A percentile compares a stretch with the other conserved stretches of the same genome.
Evolutionary conservation across 2,888 invertebrate genomes (phyloP).

Genomic region (Mythimna albipuncta): DNA sequence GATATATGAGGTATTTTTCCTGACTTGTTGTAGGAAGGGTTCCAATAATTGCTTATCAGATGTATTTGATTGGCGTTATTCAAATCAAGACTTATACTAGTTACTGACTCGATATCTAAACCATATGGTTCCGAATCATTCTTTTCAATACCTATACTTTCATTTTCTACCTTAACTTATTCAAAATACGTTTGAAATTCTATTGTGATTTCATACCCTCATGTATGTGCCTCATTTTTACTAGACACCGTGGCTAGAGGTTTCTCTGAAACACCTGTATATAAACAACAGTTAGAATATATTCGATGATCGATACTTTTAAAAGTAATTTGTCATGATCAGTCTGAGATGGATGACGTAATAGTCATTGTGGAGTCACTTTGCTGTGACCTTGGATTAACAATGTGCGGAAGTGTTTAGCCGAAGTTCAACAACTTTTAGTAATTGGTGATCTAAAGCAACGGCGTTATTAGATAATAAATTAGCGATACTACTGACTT

Average conservation of each 20-base stretch:
- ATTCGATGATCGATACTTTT: conserved; percentile 48
- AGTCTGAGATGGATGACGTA: conserved; percentile 49
- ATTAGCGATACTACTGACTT: not conserved
- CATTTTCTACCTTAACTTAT: conserved; percentile 25
- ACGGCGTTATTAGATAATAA: conserved; percentile 8
- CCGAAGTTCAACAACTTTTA: conserved; percentile 41
- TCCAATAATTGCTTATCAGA: not conserved
- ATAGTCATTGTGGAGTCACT: conserved; percentile 47
- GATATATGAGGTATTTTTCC: conserved; percentile 27
- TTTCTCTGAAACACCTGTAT: conserved; percentile 55
- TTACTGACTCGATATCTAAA: conserved; percentile 20
- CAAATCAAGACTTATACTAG: conserved; percentile 24
- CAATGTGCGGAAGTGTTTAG: conserved; percentile 57
- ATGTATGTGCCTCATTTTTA: conserved; percentile 53
- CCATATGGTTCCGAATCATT: conserved; percentile 11
- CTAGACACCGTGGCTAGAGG: conserved; percentile 27
- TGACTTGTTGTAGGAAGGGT: not conserved
- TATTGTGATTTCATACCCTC: conserved; percentile 8
- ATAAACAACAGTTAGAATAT: conserved; percentile 53
- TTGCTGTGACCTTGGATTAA: conserved; percentile 56
- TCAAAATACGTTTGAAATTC: conserved; percentile 32
- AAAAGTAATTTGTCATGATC: conserved; percentile 59
- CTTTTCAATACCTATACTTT: not conserved
- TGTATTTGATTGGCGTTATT: conserved; percentile 14
- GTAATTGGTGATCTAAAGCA: conserved; percentile 24